phyloP scores from a whole-genome alignment of 2,113 vertebrate species.

The Nyctereutes procyonoides region DNA sequence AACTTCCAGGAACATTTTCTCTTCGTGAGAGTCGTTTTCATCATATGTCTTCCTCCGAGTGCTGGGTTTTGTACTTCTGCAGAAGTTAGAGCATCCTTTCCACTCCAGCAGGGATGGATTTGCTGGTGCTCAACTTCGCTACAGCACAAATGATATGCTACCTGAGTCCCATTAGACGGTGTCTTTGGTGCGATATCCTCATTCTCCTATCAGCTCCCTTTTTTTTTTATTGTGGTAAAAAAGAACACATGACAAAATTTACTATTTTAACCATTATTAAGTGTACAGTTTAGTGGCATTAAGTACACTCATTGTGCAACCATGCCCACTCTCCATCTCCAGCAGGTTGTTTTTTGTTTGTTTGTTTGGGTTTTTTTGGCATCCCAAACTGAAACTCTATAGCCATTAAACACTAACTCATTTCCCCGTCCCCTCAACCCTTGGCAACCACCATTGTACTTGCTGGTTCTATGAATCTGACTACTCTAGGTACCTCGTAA shows the following conservation, averaged over 20 bases:
- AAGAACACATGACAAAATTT: neutral
- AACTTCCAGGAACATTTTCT: neutral
- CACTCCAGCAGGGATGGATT: conserved; percentile 42
- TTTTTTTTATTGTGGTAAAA: neutral
- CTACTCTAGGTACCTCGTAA: neutral
- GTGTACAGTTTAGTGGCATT: neutral
- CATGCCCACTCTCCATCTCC: neutral
- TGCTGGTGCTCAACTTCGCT: conserved; percentile 61
- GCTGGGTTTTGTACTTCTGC: neutral
- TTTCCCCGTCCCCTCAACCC: rapidly evolving
- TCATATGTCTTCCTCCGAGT: neutral
- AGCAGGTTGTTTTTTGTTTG: neutral
- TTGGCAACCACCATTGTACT: neutral
- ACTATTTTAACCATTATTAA: neutral
- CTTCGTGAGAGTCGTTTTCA: neutral
- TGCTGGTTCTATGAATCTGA: neutral
- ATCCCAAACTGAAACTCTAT: neutral
- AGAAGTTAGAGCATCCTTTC: conserved; percentile 59
- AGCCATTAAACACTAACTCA: neutral
- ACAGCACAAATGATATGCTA: conserved; percentile 13
- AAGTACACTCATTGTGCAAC: neutral
- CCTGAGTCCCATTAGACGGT: neutral
- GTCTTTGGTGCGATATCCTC: neutral
- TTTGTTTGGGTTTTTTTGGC: neutral
- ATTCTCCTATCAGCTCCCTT: neutral